These are phyloP conservation scores for Leptinotarsa juncta DNA, from an alignment of 2,888 invertebrate species.

Conservation along the genomic window DNA sequence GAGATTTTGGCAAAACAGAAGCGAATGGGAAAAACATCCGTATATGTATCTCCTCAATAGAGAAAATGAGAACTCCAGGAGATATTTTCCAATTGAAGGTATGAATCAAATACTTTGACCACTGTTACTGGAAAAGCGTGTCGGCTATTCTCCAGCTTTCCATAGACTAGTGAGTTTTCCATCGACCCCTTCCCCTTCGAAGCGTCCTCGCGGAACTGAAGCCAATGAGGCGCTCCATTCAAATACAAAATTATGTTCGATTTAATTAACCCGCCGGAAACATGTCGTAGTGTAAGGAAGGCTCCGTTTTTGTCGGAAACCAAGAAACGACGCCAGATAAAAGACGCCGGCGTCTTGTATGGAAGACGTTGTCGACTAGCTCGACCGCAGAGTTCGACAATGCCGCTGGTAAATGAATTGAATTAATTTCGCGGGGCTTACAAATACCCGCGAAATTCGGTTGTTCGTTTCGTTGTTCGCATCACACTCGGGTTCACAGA, in stretches of 20 bases:
- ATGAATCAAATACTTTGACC: no score
- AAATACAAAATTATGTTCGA: conserved; percentile 3
- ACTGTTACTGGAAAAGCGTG: no score
- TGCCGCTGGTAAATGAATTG: not conserved
- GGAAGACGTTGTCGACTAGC: not conserved
- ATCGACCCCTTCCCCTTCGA: no score
- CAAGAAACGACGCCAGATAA: conserved; percentile 1
- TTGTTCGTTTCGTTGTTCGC: conserved; percentile 1
- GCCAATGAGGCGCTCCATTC: not conserved
- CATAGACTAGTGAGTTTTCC: no score
- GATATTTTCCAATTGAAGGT: no score
- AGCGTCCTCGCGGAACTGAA: no score
- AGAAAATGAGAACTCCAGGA: no score
- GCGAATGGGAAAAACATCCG: no score
- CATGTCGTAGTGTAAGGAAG: not conserved
- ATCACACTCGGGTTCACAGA: not conserved
- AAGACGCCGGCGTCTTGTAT: not conserved
- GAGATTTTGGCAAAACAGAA: no score
- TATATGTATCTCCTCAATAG: no score
- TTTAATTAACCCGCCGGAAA: not conserved
- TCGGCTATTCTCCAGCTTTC: no score
- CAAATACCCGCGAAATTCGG: not conserved
- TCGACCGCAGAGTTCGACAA: not conserved
- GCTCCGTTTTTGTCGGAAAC: conserved; percentile 5
- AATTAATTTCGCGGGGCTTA: conserved; percentile 7